phyloP scores from a whole-genome alignment of 2,888 invertebrate species.

The Coelogynopora nodosa region DNA sequence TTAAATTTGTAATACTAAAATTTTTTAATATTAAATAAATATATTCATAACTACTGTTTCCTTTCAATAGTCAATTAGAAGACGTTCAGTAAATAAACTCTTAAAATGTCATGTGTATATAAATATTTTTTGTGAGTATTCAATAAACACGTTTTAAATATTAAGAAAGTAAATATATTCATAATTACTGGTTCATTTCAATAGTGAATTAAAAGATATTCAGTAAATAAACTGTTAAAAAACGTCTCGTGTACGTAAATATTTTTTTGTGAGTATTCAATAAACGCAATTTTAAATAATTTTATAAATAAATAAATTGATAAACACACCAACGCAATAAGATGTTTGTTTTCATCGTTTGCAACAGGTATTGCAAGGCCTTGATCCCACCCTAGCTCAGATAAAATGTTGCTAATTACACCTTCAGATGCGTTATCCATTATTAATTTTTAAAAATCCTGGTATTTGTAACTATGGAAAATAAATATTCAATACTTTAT shows the following conservation, averaged over 20 bases:
- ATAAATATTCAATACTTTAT: not conserved
- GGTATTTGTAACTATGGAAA: not conserved
- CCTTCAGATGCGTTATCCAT: not conserved
- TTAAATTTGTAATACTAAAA: too few relatives aligned
- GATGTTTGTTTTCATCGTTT: slow-evolving; percentile 58
- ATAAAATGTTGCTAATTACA: slow-evolving; percentile 51
- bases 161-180: too few relatives aligned
- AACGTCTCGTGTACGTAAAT: not conserved
- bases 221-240: not conserved
- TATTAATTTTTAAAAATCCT: not conserved
- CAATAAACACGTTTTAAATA: too few relatives aligned
- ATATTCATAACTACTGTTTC: too few relatives aligned
- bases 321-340: slow-evolving; percentile 48
- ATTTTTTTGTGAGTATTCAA: not conserved
- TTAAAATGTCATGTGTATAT: too few relatives aligned
- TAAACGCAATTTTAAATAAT: not conserved
- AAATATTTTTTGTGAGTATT: too few relatives aligned
- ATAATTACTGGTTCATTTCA: too few relatives aligned
- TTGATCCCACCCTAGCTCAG: slow-evolving; percentile 61
- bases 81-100: too few relatives aligned
- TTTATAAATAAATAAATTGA: slow-evolving; percentile 33
- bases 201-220: too few relatives aligned
- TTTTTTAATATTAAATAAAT: too few relatives aligned
- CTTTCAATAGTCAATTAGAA: too few relatives aligned
- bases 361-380: slow-evolving; percentile 61